These are phyloP conservation scores for Seira musarum DNA, from an alignment of 2,888 invertebrate species.

Conservation along the genomic window DNA sequence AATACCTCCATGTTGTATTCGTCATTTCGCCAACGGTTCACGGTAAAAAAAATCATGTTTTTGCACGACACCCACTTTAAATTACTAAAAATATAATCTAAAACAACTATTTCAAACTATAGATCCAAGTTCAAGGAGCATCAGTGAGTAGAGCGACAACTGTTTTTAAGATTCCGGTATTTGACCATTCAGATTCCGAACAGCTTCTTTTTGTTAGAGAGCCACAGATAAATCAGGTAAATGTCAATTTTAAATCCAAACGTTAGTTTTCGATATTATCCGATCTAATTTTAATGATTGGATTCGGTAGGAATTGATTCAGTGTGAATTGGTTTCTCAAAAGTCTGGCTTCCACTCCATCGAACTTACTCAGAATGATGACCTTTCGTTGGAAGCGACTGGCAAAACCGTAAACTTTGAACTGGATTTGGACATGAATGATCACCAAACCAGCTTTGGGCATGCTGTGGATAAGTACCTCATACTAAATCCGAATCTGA, in stretches of 20 bases:
- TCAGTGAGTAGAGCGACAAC: constrained; percentile 7
- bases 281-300: too few relatives aligned
- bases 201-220: neutral
- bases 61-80: neutral
- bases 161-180: constrained; percentile 25
- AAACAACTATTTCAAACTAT: too few relatives aligned
- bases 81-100: too few relatives aligned
- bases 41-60: constrained; percentile 11
- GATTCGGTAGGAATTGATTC: too few relatives aligned
- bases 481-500: neutral
- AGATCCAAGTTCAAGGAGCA: constrained; percentile 20
- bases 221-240: neutral
- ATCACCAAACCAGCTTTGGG: neutral
- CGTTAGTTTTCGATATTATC: too few relatives aligned
- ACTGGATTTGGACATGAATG: neutral
- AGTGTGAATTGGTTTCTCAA: too few relatives aligned
- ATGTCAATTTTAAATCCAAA: too few relatives aligned
- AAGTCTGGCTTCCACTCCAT: too few relatives aligned
- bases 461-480: neutral
- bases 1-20: neutral
- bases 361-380: too few relatives aligned
- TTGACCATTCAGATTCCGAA: neutral
- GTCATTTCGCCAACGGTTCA: constrained; percentile 19
- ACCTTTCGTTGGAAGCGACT: too few relatives aligned
- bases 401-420: too few relatives aligned